Percentiles rank a stretch among this genome's conserved stretches.
Conservation (phyloP, 1,140 invertebrate species). For the Diploscapter pachys region DNA sequence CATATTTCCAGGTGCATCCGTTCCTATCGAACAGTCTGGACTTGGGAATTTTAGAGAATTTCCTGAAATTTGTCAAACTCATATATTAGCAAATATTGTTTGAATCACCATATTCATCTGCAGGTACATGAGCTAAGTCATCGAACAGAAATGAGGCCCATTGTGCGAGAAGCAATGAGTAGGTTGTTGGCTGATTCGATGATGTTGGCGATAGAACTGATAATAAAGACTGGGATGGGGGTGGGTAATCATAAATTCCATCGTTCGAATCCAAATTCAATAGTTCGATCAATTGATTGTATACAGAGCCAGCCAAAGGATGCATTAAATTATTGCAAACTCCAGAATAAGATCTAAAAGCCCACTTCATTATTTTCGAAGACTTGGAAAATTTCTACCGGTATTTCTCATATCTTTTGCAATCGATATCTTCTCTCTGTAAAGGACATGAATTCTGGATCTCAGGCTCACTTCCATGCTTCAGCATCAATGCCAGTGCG, state of each 20-base stretch:
- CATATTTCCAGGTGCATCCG: slow-evolving; percentile 75
- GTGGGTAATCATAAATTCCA: neutral
- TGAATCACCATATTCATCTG: too few species aligned
- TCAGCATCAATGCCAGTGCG: too few species aligned
- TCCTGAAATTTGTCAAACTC: too few species aligned
- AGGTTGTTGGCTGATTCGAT: slow-evolving; percentile 31
- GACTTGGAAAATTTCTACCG: too few species aligned
- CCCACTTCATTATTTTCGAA: neutral
- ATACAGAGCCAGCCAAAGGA: slow-evolving; percentile 76
- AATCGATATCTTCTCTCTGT: too few species aligned
- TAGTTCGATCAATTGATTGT: slow-evolving; percentile 76
- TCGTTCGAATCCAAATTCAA: slow-evolving; percentile 60
- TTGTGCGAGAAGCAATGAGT: slow-evolving; percentile 49
- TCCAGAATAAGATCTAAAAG: slow-evolving; percentile 72
- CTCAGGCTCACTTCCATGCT: too few species aligned
- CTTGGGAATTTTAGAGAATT: too few species aligned
- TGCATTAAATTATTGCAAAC: slow-evolving; percentile 90
- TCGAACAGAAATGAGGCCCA: slow-evolving; percentile 54
- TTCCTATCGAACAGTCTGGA: too few species aligned
- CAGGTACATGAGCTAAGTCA: slow-evolving; percentile 42
- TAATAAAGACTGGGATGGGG: slow-evolving; percentile 13
- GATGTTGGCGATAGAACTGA: slow-evolving; percentile 35
- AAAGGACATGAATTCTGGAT: too few species aligned
- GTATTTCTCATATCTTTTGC: too few species aligned
- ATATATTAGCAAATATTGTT: too few species aligned